A percentile compares a stretch with the other conserved stretches of the same genome.
Evolutionary conservation across 2,888 invertebrate genomes (phyloP).

Genomic region (Callyntrura guangdongensis): DNA sequence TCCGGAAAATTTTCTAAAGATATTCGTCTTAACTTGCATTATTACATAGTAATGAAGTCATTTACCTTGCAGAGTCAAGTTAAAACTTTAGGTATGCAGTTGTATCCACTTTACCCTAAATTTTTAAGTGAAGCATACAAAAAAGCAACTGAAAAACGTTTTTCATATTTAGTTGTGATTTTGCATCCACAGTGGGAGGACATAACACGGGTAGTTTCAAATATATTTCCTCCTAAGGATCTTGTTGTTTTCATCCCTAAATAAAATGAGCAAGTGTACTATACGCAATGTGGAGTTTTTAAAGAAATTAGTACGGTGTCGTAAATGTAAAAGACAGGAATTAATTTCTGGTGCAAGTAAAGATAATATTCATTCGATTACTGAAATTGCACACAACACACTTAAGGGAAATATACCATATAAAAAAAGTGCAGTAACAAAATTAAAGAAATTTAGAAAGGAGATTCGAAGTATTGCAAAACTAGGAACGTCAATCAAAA

Average conservation of each 20-base stretch:
- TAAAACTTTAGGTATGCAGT: slow-evolving; percentile 2
- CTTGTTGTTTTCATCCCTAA: slow-evolving; percentile 33
- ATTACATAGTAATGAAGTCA: slow-evolving; percentile 61
- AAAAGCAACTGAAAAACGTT: slow-evolving; percentile 59
- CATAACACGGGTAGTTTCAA: slow-evolving; percentile 24
- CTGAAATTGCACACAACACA: not conserved
- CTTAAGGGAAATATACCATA: not conserved
- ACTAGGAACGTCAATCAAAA: not conserved
- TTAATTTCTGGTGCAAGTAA: not conserved
- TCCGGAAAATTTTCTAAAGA: slow-evolving; percentile 58
- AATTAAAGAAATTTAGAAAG: not conserved
- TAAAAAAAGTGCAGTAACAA: not conserved
- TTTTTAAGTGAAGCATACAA: slow-evolving; percentile 64
- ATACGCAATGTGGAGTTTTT: slow-evolving; percentile 12
- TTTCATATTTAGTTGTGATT: slow-evolving; percentile 68
- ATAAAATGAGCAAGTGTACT: slow-evolving; percentile 58
- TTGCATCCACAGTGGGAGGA: slow-evolving; percentile 67
- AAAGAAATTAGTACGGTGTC: not conserved
- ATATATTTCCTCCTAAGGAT: slow-evolving; percentile 53
- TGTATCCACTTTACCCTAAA: slow-evolving; percentile 35
- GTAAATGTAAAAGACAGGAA: not conserved
- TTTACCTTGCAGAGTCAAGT: slow-evolving; percentile 57
- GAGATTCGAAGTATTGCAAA: not conserved
- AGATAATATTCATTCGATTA: not conserved
- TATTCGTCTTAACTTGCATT: slow-evolving; percentile 70